Conservation (phyloP, 2,888 invertebrate species). For the Melanargia galathea region DNA sequence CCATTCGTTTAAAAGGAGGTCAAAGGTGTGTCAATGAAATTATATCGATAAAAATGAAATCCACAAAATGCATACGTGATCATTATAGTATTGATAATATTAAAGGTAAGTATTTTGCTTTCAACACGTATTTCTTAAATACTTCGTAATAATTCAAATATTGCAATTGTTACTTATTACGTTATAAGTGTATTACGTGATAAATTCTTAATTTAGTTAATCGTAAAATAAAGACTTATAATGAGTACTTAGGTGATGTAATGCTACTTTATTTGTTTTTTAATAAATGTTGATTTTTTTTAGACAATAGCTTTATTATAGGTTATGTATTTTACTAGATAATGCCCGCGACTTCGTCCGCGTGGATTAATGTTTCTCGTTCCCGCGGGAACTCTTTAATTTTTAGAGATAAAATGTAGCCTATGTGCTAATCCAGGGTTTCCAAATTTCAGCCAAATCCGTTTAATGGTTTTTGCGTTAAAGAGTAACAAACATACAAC, state of each 20-base stretch:
- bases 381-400: too few species aligned
- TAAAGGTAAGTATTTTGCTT: not conserved
- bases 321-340: too few species aligned
- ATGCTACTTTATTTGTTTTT: not conserved
- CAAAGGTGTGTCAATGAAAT: too few species aligned
- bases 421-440: too few species aligned
- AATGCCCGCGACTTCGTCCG: too few species aligned
- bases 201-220: not conserved
- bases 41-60: not conserved
- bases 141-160: conserved; percentile 6
- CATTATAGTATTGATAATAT: not conserved
- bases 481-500: too few species aligned
- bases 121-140: conserved; percentile 9
- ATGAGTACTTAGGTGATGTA: conserved; percentile 4
- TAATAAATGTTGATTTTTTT: not conserved
- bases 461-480: too few species aligned
- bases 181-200: conserved; percentile 8
- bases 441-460: too few species aligned
- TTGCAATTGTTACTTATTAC: not conserved
- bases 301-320: not conserved
- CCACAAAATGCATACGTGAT: not conserved
- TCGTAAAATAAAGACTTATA: not conserved
- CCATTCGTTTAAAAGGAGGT: too few species aligned
- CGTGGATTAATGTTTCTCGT: too few species aligned
- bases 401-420: too few species aligned